Evolutionary conservation across 2,113 vertebrate genomes (phyloP).

Genomic region (Noturus placidus): DNA sequence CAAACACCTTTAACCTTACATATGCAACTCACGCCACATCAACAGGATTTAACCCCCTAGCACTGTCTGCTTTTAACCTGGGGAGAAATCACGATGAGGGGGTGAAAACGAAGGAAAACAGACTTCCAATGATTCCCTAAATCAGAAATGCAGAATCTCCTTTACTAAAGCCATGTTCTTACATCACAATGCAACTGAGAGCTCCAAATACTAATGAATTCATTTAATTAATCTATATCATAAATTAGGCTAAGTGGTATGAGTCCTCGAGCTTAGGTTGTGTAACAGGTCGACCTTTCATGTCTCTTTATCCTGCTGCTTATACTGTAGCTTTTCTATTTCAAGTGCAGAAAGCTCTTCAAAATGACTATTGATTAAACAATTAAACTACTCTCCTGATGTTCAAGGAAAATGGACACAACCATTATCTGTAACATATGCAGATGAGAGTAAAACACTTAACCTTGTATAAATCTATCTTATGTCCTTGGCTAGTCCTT

Average conservation of each 20-base stretch:
- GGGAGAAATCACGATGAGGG: not conserved
- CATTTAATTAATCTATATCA: not conserved
- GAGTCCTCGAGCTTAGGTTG: not conserved
- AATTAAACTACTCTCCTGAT: slow-evolving; percentile 43
- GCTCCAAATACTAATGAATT: not conserved
- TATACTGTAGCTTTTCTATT: slow-evolving; percentile 35
- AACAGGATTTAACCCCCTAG: slow-evolving; percentile 15
- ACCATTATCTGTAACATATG: slow-evolving; percentile 46
- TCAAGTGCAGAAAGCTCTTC: slow-evolving; percentile 36
- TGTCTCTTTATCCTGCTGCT: slow-evolving; percentile 18
- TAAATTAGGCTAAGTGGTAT: slow-evolving; percentile 9
- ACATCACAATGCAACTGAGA: not conserved
- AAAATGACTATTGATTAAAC: slow-evolving; percentile 49
- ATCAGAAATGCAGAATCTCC: not conserved
- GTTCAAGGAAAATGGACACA: slow-evolving; percentile 40
- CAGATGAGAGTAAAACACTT: slow-evolving; percentile 52
- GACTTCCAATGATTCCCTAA: not conserved
- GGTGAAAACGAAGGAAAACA: slow-evolving; percentile 12
- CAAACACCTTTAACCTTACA: slow-evolving; percentile 48
- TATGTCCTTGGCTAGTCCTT: slow-evolving; percentile 43
- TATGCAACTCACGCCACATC: slow-evolving; percentile 37
- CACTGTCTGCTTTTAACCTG: slow-evolving; percentile 27
- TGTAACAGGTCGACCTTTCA: slow-evolving; percentile 13
- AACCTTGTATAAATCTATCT: slow-evolving; percentile 50
- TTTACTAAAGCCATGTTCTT: not conserved